These are phyloP conservation scores for honey bee (Apis mellifera) DNA, from an alignment of 1,140 invertebrate genomes.

Conservation along the genomic window DNA sequence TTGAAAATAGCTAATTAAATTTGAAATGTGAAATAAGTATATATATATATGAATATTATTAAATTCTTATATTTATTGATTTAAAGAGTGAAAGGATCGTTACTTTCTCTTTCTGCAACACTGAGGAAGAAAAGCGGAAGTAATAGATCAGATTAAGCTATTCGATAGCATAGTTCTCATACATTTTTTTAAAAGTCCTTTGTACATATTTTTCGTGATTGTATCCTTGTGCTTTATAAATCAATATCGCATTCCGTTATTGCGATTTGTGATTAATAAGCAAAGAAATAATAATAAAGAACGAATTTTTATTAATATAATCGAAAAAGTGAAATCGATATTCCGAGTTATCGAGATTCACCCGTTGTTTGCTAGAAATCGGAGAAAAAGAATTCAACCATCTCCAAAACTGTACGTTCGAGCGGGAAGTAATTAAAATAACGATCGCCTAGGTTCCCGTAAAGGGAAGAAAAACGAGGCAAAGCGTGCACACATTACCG, in stretches of 20 bases:
- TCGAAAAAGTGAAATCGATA: conserved; percentile 39
- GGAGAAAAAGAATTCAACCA: conserved; percentile 32
- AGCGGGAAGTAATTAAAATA: conserved; percentile 53
- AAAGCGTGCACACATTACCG: background rate
- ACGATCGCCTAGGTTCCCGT: background rate
- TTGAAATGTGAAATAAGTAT: background rate
- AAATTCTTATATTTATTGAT: background rate
- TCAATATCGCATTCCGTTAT: no score
- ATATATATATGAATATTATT: background rate
- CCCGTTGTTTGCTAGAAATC: conserved; percentile 18
- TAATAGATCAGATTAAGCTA: conserved; percentile 26
- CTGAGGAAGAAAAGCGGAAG: conserved; percentile 37
- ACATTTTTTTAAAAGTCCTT: background rate
- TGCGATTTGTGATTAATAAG: no score
- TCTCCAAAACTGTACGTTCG: background rate
- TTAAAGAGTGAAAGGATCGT: conserved; percentile 22
- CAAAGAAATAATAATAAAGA: no score
- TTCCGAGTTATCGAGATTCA: conserved; percentile 46
- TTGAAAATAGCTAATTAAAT: background rate
- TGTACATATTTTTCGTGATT: background rate
- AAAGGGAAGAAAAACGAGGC: conserved; percentile 22
- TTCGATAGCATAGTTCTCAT: conserved; percentile 2
- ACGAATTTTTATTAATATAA: background rate
- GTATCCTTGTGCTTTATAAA: no score
- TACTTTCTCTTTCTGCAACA: conserved; percentile 24